Evolutionary conservation across 2,888 invertebrate genomes (phyloP).

Genomic region (Coleophora deauratella): DNA sequence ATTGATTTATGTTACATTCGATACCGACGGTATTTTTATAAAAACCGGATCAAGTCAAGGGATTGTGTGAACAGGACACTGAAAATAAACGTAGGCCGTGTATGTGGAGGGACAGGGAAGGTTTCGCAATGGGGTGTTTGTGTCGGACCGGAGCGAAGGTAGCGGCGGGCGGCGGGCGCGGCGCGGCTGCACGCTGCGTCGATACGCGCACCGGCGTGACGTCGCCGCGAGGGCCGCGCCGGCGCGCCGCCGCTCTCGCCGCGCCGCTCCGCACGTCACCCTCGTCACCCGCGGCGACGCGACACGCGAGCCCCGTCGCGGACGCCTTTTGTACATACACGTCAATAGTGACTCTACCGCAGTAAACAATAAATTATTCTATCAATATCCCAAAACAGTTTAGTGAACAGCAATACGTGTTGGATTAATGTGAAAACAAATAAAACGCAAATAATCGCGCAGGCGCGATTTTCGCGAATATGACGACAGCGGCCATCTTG

Average conservation of each 20-base stretch:
- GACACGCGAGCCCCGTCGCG: constrained; percentile 29
- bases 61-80: constrained; percentile 39
- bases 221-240: constrained; percentile 43
- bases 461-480: constrained; percentile 62
- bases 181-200: constrained; percentile 35
- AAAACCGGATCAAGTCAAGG: constrained; percentile 35
- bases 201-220: constrained; percentile 55
- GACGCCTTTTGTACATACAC: constrained; percentile 18
- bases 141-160: constrained; percentile 45
- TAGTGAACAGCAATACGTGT: constrained; percentile 29
- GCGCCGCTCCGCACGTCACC: constrained; percentile 43
- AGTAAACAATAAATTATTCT: constrained; percentile 3
- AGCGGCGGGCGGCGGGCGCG: constrained; percentile 37
- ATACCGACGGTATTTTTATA: constrained; percentile 31
- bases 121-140: constrained; percentile 55
- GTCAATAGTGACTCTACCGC: constrained; percentile 31
- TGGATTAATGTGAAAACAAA: constrained; percentile 59
- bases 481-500: constrained; percentile 71
- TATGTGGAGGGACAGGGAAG: constrained; percentile 12
- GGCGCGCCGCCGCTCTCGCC: constrained; percentile 21
- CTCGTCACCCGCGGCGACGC: constrained; percentile 34
- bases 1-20: constrained; percentile 14
- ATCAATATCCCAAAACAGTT: constrained; percentile 15
- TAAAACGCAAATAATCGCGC: constrained; percentile 60
- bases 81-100: constrained; percentile 40